Evolutionary conservation across 2,888 invertebrate genomes (phyloP), one percentile per base, ranked within the genome.

Genomic region (Acanthosoma haemorrhoidale): DNA sequence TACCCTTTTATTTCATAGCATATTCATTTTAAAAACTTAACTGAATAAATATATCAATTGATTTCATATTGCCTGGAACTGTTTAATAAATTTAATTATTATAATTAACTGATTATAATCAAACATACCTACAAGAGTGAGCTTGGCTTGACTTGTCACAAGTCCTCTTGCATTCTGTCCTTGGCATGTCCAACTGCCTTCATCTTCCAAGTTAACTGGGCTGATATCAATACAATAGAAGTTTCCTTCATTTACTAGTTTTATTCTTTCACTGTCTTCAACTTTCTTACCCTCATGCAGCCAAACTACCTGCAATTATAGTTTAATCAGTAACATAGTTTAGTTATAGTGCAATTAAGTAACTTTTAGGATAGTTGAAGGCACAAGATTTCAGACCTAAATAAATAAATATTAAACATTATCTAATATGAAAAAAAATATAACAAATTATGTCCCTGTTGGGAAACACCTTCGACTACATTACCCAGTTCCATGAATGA

Each of bases 221-320:
- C 89, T 88, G 21, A 94, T 86, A 79, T 93, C 93, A 18, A 92
- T 85, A 79, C 91, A 92, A 81, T 88, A 90, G 81, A 92, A 92
- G 78, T 87, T 88, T n/a, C 92, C 92, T 78, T 94, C 93, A 75
- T 90, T 88, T 16, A 88, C 87, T 77, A 91, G 83, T 58, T 87
- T 85, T 75, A 90, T 88, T 76, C 92, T 84, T 79, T 91, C 89
- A 73, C 87, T 88, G 77, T 88, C 88, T 78, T 86, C 84, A 74
- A 94, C 83, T 64, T 86, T 85, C 39, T 87, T 84, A 79, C 93
- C 91, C 80, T 94, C 92, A 77, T 90, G 88, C 79, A 88, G 90
- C 92, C 94, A 94, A 77, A 89, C 90, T 75, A 94, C 87, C 94
- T 94, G 75, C 60, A 75, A 71, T 60, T 21, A 43, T n/a, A n/a